Evolutionary conservation across 2,113 vertebrate species (phyloP).

Genomic region (Lucifuga dentata): DNA sequence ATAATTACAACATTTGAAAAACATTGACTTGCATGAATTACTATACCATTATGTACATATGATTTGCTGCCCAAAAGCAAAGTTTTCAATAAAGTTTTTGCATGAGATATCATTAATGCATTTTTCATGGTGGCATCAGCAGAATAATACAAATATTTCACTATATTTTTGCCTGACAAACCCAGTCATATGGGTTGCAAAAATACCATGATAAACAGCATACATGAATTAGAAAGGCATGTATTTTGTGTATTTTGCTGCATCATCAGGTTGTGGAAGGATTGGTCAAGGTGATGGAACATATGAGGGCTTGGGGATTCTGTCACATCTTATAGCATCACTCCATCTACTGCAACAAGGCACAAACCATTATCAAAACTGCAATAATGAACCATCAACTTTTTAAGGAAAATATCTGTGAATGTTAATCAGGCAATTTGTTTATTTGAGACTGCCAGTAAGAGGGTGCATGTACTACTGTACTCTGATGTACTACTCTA

Average conservation of each 20-base stretch:
- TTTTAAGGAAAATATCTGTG: conserved; percentile 9
- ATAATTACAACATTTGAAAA: conserved; percentile 86
- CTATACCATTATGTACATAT: conserved; percentile 76
- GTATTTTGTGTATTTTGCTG: neutral
- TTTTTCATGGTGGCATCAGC: conserved; percentile 68
- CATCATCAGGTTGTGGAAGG: neutral
- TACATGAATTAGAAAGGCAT: conserved; percentile 8
- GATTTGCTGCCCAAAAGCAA: conserved; percentile 79
- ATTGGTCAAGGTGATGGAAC: conserved; percentile 10
- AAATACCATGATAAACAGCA: conserved; percentile 13
- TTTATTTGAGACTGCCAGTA: conserved; percentile 26
- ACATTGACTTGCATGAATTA: conserved; percentile 80
- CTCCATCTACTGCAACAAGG: neutral
- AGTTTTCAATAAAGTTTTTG: conserved; percentile 76
- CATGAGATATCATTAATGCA: conserved; percentile 74
- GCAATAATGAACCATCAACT: neutral
- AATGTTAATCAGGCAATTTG: conserved; percentile 6
- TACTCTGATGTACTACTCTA: conserved; percentile 50
- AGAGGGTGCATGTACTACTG: conserved; percentile 28
- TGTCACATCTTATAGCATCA: neutral
- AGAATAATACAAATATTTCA: conserved; percentile 73
- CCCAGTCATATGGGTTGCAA: conserved; percentile 19
- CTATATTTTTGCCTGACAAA: conserved; percentile 53
- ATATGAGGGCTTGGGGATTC: conserved; percentile 4
- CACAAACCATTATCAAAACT: conserved; percentile 14